Evolutionary conservation across 2,113 vertebrate genomes (phyloP).

Genomic region (human): GRCh38 chr3:140773001-140773500

Average conservation of each 20-base stretch:
- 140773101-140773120: background rate
- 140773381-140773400: background rate
- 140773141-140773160: background rate
- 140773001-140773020: background rate
- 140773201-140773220: background rate
- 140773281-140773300: background rate
- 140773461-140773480: background rate
- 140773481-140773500: background rate
- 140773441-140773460: background rate
- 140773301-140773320: background rate
- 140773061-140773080: background rate
- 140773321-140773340: background rate
- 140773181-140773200: background rate
- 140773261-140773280: background rate
- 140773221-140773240: background rate
- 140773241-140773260: background rate
- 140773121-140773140: background rate
- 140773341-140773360: background rate
- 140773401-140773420: background rate
- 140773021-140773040: background rate
- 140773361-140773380: background rate
- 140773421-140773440: background rate
- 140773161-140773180: fast-evolving
- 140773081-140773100: background rate
- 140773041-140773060: background rate